Evolutionary conservation across 2,113 vertebrate species (phyloP).

Genomic region (Ceyx margarethae): DNA sequence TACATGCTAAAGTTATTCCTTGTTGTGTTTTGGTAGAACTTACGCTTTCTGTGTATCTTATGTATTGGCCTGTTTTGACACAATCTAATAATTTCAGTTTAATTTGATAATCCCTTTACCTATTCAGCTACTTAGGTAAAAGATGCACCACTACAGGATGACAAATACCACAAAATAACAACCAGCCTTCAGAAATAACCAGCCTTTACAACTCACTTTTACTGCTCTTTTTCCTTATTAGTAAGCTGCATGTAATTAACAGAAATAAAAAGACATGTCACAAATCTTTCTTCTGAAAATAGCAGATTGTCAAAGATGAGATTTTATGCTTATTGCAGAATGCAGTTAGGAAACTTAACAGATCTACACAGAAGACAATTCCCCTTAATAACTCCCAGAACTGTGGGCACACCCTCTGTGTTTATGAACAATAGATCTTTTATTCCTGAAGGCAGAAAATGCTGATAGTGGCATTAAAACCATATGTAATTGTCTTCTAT

Average conservation of each 20-base stretch:
- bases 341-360: not conserved
- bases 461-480: not conserved
- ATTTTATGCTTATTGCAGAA: not conserved
- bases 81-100: not conserved
- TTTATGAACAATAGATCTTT: not conserved
- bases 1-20: not conserved
- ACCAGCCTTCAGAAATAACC: not conserved
- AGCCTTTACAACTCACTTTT: not conserved
- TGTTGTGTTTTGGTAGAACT: not conserved
- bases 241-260: not conserved
- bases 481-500: not conserved
- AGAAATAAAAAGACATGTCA: not conserved
- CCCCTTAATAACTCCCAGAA: not conserved
- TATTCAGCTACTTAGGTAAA: not conserved
- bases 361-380: not conserved
- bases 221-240: not conserved
- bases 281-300: not conserved
- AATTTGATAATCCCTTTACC: not conserved
- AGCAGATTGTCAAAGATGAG: not conserved
- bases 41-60: not conserved
- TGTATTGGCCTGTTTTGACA: not conserved
- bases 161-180: not conserved
- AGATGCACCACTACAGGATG: not conserved
- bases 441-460: conserved; percentile 9
- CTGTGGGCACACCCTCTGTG: not conserved